Percentiles rank a stretch among this genome's conserved stretches.
Conservation (phyloP, 2,797 vertebrate species). For the Sternotherus odoratus region DNA sequence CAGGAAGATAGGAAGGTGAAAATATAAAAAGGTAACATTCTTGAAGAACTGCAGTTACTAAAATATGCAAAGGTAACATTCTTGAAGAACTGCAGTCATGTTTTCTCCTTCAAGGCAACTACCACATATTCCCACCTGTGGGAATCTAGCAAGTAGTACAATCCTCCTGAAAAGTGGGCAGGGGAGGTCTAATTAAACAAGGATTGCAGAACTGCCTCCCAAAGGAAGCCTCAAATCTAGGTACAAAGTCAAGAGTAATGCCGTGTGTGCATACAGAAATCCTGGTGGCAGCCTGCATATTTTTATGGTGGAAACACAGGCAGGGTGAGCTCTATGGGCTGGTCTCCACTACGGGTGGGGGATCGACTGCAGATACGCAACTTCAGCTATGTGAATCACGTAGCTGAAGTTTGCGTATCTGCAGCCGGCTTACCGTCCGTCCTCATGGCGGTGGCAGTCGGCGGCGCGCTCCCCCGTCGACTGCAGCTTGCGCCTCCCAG, state of each 20-base stretch:
- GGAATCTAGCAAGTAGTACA: not conserved
- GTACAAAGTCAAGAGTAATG: not conserved
- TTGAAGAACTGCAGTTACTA: not conserved
- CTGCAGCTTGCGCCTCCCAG: no score
- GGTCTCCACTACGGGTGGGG: no score
- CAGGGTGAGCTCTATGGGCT: accelerated
- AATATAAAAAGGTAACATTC: not conserved
- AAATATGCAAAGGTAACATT: not conserved
- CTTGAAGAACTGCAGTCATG: not conserved
- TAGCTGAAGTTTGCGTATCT: no score
- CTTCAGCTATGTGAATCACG: no score
- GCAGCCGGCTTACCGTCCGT: no score
- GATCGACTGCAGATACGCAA: no score
- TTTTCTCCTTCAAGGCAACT: not conserved
- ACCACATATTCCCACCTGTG: not conserved
- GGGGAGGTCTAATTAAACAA: not conserved
- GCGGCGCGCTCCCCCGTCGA: no score
- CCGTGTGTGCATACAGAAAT: not conserved
- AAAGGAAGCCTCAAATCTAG: accelerated
- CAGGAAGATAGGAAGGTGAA: not conserved
- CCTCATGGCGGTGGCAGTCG: no score
- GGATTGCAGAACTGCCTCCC: not conserved
- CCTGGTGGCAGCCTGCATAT: not conserved
- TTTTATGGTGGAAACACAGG: not conserved
- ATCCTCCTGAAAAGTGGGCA: not conserved